Evolutionary conservation across 2,797 vertebrate species (phyloP), one percentile per base, ranked within the genome.

Genomic region (Rhabdomys pumilio): DNA sequence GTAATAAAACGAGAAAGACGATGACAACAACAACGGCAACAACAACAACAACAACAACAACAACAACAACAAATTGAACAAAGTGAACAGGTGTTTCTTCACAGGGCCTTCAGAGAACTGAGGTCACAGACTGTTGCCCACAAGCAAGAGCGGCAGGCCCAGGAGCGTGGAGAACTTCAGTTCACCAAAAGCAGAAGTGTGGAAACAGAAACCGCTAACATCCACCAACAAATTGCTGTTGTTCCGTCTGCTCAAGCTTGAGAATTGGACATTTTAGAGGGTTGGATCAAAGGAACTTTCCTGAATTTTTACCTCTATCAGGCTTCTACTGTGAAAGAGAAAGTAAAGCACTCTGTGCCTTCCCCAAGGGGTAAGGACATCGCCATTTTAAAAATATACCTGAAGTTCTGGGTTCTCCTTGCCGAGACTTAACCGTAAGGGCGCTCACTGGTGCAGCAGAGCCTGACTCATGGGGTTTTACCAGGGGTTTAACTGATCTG

Each of bases 391-490:
- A 69, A 69, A 82, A 57, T 44, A 24, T 1, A 7, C 55, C 41
- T 17, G 55, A 86, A 94, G 63, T 34, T 69, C 57, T 83, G 59
- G 19, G 3, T 79, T 93, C 63, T 94, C 50, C 72, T 87, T 72
- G 29, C 50, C 3, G 83, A 72, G n/a, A 44, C 38, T 38, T 92
- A 57, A 31, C 47, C 15, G 65, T 14, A 59, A 85, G 50, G 67
- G 86, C 63, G 79, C 38, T 14, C 69, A 82, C 44, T 14, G 31
- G 41, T 67, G 65, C 75, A 79, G 8, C 31, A 29, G 65, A 95
- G 63, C 44, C 34, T 50, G 29, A 91, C 76, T 57, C 57, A 90
- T 47, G 38, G 76, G 87, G 44, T 94, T 96, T 96, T 89, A 93
- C 77, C 92, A 89, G 59, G 1, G 55, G 20, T 47, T 57, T 69